phyloP scores from a whole-genome alignment of 1,140 invertebrate species.

The Drosophila orena region DNA sequence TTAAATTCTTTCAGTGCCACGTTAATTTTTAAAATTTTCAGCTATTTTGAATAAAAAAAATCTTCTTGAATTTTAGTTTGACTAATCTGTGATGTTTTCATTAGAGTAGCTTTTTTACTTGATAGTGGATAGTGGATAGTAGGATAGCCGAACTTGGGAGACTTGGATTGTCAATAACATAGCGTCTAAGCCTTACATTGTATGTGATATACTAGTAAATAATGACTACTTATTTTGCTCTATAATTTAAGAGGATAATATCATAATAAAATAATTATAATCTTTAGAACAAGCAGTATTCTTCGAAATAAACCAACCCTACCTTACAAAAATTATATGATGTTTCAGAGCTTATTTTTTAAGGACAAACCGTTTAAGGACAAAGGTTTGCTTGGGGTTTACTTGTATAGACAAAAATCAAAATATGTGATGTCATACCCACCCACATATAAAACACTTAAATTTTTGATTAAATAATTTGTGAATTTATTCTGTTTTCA shows the following conservation, averaged over 20 bases:
- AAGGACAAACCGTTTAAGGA: background rate
- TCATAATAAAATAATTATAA: slow-evolving; percentile 18
- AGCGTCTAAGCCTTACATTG: slow-evolving; percentile 21
- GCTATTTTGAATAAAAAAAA: slow-evolving; percentile 33
- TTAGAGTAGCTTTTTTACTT: slow-evolving; percentile 10
- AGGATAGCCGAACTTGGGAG: slow-evolving; percentile 35
- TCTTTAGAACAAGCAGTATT: background rate
- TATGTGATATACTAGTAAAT: slow-evolving; percentile 45
- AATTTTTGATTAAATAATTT: slow-evolving; percentile 59
- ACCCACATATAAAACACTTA: background rate
- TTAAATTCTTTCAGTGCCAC: slow-evolving; percentile 35
- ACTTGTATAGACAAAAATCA: background rate
- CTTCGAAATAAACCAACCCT: background rate
- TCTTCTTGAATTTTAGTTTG: slow-evolving; percentile 62
- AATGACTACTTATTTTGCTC: slow-evolving; percentile 17
- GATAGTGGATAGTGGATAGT: slow-evolving; percentile 19
- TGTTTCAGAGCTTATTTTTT: background rate
- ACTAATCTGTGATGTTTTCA: slow-evolving; percentile 78
- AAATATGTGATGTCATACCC: background rate
- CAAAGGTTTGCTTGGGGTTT: background rate
- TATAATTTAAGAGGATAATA: slow-evolving; percentile 2
- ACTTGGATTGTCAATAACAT: slow-evolving; percentile 20
- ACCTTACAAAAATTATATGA: slow-evolving; percentile 22
- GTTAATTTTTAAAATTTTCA: slow-evolving; percentile 56
- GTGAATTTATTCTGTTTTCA: slow-evolving; percentile 66